Evolutionary conservation across 2,888 invertebrate genomes (phyloP), one percentile per base, ranked within the genome.

Genomic region (Selenia dentaria): DNA sequence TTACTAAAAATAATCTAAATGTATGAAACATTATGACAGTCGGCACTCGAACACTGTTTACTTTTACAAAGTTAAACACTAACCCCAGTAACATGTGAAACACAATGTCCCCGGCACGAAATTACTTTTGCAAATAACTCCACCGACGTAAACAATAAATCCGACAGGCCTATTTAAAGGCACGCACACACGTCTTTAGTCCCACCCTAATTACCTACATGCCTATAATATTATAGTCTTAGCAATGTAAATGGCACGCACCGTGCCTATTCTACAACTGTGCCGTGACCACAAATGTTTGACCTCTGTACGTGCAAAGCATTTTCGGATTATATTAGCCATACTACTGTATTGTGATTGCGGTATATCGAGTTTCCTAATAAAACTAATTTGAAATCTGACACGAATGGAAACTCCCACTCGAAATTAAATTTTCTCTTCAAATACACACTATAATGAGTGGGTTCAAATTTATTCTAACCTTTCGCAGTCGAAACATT

Each of bases 161-260:
- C 46, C 44, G 44, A 51, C 48, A 38, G 28, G 26, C 40, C 45
- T 51, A 41, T 54, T 56, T 51, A 49, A 55, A 47, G 42, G 53
- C 63, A 68, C 57, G 62, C 62, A 60, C 59, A 51, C 56, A 51
- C 51, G 57, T 45, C 49, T 57, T 63, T 47, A 60, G 49, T 57
- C 50, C 53, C 43, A 59, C 49, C 57, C 57, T 54, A 64, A 64
- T 67, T 70, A 64, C 67, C 67, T 64, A 55, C 63, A 64, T 63
- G 58, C 53, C 60, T 25, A 63, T 67, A 70, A 65, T 64, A 67
- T 54, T 46, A 59, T 53, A 54, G 57, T 59, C 58, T 57, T 61
- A 51, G 58, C 62, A 53, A 58, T 64, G 65, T 57, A 51, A 65
- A 42, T 58, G 60, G 51, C 68, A 69, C 62, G 66, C 68, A 59